A percentile compares a stretch with the other conserved stretches of the same genome.
phyloP scores from a whole-genome alignment of 37 sponge, comb jelly and placozoan species.

The Cladorhizidae sp. region DNA sequence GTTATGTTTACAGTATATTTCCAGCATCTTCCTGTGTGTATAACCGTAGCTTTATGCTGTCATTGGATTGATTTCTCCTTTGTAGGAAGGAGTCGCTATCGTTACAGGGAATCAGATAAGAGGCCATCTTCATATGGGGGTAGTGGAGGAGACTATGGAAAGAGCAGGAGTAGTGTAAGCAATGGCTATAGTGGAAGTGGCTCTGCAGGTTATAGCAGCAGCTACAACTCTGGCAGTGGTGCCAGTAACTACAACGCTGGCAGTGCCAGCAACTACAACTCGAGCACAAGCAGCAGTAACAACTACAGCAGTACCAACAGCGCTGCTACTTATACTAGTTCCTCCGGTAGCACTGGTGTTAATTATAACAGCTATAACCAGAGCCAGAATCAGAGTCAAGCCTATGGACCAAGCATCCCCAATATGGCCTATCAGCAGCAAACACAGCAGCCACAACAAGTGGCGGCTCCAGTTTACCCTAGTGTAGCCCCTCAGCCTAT shows the following conservation, averaged over 20 bases:
- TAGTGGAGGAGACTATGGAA: not conserved
- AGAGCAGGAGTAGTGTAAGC: not conserved
- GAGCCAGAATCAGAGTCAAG: not conserved
- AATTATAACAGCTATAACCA: not conserved
- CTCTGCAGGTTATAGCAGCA: not conserved
- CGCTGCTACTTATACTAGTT: not conserved
- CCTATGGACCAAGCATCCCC: not conserved
- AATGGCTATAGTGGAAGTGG: not conserved
- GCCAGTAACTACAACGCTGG: not conserved
- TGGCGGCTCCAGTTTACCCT: not conserved
- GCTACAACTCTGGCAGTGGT: not conserved
- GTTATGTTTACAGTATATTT: too few species aligned
- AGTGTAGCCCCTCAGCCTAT: not conserved
- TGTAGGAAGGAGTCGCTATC: slow-evolving; percentile 4
- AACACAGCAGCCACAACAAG: too few species aligned
- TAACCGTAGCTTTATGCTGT: not conserved
- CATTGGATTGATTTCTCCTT: not conserved
- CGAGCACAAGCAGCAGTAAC: not conserved
- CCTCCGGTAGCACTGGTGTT: not conserved
- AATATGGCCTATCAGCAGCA: slow-evolving; percentile 1
- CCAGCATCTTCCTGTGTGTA: too few species aligned
- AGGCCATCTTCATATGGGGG: not conserved
- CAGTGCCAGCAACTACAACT: not conserved
- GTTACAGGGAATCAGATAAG: slow-evolving; percentile 7
- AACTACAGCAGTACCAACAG: not conserved